These are phyloP conservation scores for Zaprionus taronus DNA, from an alignment of 1,140 invertebrate genomes.

Conservation along the genomic window DNA sequence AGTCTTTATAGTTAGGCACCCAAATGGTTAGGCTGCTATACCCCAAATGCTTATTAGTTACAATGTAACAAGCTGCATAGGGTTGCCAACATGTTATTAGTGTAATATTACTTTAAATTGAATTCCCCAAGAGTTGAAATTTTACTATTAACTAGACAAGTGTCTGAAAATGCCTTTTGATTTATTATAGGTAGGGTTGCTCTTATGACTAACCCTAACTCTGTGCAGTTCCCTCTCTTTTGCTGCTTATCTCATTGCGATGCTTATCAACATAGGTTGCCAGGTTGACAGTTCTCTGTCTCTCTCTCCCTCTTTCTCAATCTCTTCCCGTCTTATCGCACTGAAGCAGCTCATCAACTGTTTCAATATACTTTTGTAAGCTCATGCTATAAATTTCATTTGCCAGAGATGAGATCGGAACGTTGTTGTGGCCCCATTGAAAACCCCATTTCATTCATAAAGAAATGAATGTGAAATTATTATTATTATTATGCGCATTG, in stretches of 20 bases:
- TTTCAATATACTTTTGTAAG: conserved; percentile 9
- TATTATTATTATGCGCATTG: conserved; percentile 36
- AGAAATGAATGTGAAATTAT: conserved; percentile 66
- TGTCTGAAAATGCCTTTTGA: not conserved
- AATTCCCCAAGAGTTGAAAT: not conserved
- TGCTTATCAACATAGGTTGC: conserved; percentile 26
- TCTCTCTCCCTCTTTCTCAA: not conserved
- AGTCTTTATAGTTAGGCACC: not conserved
- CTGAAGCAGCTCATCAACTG: conserved; percentile 14
- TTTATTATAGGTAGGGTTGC: not conserved
- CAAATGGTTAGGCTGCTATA: not conserved
- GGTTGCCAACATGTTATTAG: conserved; percentile 1
- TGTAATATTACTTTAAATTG: not conserved
- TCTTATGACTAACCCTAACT: not conserved
- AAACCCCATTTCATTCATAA: conserved; percentile 41
- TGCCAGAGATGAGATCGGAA: not conserved
- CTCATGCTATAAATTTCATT: conserved; percentile 20
- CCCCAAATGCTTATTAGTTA: conserved; percentile 2
- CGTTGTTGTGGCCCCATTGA: conserved; percentile 18
- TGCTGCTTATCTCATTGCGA: conserved; percentile 8
- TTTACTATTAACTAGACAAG: not conserved
- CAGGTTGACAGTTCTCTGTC: conserved; percentile 14
- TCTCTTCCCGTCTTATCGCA: conserved; percentile 11
- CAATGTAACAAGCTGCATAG: not conserved
- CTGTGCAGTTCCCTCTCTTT: not conserved